Conservation (phyloP, 1,140 invertebrate species). For the Oedothorax gibbosus region DNA sequence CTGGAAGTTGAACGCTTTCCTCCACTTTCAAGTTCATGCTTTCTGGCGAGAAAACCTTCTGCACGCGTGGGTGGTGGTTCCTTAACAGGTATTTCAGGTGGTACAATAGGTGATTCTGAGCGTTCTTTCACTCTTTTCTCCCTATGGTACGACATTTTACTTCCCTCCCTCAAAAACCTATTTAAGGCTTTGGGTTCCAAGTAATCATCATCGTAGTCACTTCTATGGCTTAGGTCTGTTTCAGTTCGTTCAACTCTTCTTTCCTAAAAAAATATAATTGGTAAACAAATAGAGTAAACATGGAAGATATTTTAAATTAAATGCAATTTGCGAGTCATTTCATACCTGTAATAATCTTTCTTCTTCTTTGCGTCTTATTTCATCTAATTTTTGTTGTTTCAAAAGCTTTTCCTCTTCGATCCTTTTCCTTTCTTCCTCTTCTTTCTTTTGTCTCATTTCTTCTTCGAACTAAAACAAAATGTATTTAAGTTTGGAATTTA, state of each 20-base stretch:
- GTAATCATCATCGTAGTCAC: slow-evolving; percentile 29
- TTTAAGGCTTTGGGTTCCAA: slow-evolving; percentile 67
- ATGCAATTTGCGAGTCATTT: not conserved
- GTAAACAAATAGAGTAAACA: not conserved
- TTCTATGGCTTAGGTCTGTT: not conserved
- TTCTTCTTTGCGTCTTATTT: slow-evolving; percentile 44
- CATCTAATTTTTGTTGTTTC: slow-evolving; percentile 43
- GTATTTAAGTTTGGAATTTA: not conserved
- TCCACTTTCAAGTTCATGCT: slow-evolving; percentile 91
- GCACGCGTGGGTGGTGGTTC: slow-evolving; percentile 84
- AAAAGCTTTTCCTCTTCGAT: slow-evolving; percentile 18
- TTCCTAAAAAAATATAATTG: slow-evolving; percentile 13
- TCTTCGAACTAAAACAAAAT: slow-evolving; percentile 39
- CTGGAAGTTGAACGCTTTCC: slow-evolving; percentile 93
- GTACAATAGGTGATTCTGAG: not conserved
- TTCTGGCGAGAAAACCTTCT: slow-evolving; percentile 90
- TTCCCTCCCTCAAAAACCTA: slow-evolving; percentile 78
- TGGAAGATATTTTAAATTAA: not conserved
- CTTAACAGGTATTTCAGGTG: slow-evolving; percentile 27
- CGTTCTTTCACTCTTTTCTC: not conserved
- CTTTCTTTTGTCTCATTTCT: not conserved
- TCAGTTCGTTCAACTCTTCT: slow-evolving; percentile 12
- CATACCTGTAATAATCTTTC: slow-evolving; percentile 43
- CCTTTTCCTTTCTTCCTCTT: slow-evolving; percentile 21
- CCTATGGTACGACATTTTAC: not conserved